Percentiles rank a stretch among this genome's conserved stretches.
phyloP scores from a whole-genome alignment of 1,140 invertebrate genomes.

The Drosophila bocki region DNA sequence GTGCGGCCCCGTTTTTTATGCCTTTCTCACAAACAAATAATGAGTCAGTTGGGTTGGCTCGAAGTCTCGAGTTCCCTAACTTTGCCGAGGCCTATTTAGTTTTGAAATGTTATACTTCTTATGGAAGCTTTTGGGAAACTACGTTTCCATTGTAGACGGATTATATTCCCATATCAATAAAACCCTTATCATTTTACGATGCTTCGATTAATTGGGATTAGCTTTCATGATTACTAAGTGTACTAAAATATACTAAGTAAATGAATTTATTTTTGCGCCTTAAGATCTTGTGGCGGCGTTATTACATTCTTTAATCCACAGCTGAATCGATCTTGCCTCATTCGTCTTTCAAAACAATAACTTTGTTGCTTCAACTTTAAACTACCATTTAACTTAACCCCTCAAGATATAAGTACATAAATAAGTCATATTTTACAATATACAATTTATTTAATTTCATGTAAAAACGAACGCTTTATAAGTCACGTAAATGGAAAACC shows the following conservation, averaged over 20 bases:
- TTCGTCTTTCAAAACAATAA: too few species aligned
- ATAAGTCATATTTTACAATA: too few species aligned
- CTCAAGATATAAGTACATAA: too few species aligned
- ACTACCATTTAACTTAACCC: too few species aligned
- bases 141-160: neutral
- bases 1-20: conserved; percentile 37
- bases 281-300: too few species aligned
- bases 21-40: conserved; percentile 45
- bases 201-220: neutral
- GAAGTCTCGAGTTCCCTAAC: conserved; percentile 7
- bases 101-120: neutral
- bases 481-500: neutral
- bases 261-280: neutral
- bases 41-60: conserved; percentile 10
- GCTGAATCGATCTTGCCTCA: neutral
- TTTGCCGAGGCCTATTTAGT: neutral
- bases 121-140: neutral
- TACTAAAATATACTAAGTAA: neutral
- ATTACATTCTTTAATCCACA: neutral
- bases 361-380: too few species aligned
- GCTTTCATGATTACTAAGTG: neutral
- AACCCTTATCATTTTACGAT: neutral
- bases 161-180: neutral
- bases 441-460: too few species aligned
- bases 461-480: too few species aligned